These are phyloP conservation scores for Montifringilla adamsi DNA, from an alignment of 2,113 vertebrate genomes.

Conservation along the genomic window DNA sequence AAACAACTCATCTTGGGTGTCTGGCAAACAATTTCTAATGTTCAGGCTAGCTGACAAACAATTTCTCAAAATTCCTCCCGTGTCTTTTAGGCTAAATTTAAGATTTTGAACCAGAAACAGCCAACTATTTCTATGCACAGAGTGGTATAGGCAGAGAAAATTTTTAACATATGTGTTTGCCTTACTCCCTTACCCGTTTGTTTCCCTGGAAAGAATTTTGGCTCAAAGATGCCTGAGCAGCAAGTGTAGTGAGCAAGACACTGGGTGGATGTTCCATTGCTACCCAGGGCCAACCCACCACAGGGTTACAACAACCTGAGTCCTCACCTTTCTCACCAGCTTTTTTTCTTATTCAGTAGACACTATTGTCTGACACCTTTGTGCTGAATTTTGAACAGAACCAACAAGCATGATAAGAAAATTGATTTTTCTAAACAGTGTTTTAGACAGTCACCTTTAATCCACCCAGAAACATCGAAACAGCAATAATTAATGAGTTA, in stretches of 20 bases:
- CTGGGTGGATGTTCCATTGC: background rate
- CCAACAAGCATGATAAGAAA: background rate
- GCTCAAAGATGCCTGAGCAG: background rate
- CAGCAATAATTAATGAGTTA: background rate
- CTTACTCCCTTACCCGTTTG: background rate
- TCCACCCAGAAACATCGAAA: background rate
- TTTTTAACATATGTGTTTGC: background rate
- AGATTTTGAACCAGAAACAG: background rate
- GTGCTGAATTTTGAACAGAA: background rate
- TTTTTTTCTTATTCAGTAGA: background rate
- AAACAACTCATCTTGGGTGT: background rate
- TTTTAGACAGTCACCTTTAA: background rate
- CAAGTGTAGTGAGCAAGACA: background rate
- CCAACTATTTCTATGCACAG: background rate
- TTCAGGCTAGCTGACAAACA: background rate
- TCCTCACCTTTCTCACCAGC: background rate
- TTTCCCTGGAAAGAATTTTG: background rate
- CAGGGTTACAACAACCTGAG: background rate
- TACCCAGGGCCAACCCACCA: background rate
- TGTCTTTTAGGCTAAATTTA: background rate
- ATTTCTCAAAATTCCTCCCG: background rate
- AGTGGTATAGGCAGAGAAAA: background rate
- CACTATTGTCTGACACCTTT: background rate
- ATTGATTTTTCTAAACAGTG: background rate
- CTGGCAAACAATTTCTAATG: background rate